A percentile compares a stretch with the other conserved stretches of the same genome.
Evolutionary conservation across 2,888 invertebrate genomes (phyloP).

Genomic region (Teleiodes luculella): DNA sequence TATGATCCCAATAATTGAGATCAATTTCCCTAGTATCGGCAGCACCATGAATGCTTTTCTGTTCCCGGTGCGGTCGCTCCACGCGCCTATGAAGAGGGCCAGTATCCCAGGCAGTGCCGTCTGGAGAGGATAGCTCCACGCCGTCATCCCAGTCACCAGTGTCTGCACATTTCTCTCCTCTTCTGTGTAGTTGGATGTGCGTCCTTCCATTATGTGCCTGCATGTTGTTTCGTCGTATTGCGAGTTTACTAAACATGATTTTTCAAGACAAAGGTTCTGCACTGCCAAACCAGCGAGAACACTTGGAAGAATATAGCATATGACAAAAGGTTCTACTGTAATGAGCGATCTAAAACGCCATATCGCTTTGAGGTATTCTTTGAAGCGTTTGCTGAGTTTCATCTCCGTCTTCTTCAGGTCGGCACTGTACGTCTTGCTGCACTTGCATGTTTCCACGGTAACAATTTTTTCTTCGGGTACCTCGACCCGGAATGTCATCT

Average conservation of each 20-base stretch:
- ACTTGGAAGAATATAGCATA: slow-evolving; percentile 82
- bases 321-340: slow-evolving; percentile 84
- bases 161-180: slow-evolving; percentile 70
- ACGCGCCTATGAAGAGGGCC: slow-evolving; percentile 79
- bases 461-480: slow-evolving; percentile 66
- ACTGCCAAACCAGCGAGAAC: slow-evolving; percentile 81
- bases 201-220: slow-evolving; percentile 67
- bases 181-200: slow-evolving; percentile 57
- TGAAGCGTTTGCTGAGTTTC: slow-evolving; percentile 56
- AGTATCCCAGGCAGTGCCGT: slow-evolving; percentile 78
- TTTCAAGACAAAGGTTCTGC: slow-evolving; percentile 77
- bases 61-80: slow-evolving; percentile 81
- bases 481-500: slow-evolving; percentile 74
- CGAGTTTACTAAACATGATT: slow-evolving; percentile 78
- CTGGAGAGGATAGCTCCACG: slow-evolving; percentile 79
- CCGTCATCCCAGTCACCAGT: slow-evolving; percentile 77
- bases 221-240: slow-evolving; percentile 76
- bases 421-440: slow-evolving; percentile 47
- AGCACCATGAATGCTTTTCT: slow-evolving; percentile 79
- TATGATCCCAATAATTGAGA: slow-evolving; percentile 75
- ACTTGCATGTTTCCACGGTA: slow-evolving; percentile 63
- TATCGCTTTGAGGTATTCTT: slow-evolving; percentile 58
- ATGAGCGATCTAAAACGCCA: slow-evolving; percentile 65
- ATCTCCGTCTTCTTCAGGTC: slow-evolving; percentile 55
- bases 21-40: slow-evolving; percentile 78